A percentile compares a stretch with the other conserved stretches of the same genome.
Evolutionary conservation across 2,113 vertebrate genomes (phyloP).

Genomic region (Eira barbara): DNA sequence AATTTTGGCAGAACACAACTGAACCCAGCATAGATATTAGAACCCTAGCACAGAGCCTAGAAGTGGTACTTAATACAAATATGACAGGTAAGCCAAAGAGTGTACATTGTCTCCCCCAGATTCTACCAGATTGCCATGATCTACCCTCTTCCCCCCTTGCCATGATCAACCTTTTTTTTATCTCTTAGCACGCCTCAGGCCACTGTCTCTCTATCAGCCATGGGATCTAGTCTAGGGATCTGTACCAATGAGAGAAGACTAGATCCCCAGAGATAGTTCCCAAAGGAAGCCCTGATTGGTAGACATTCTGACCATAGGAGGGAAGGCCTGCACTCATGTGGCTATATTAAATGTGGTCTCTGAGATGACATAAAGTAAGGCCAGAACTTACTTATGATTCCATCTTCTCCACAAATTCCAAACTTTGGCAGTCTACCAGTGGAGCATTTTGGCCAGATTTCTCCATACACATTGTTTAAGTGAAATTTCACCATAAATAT

Average conservation of each 20-base stretch:
- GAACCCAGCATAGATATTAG: not conserved
- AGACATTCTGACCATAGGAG: not conserved
- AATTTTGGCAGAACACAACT: not conserved
- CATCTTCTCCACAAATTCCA: not conserved
- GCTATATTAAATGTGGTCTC: not conserved
- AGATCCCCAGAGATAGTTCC: not conserved
- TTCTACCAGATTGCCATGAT: not conserved
- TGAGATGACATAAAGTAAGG: not conserved
- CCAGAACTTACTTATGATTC: not conserved
- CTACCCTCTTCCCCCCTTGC: not conserved
- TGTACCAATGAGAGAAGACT: not conserved
- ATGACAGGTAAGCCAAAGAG: not conserved
- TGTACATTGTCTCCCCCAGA: not conserved
- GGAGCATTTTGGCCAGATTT: not conserved
- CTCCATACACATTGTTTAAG: not conserved
- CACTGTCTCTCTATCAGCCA: not conserved
- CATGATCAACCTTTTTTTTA: not conserved
- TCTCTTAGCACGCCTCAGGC: not conserved
- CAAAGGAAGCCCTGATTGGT: not conserved
- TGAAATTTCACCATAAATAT: not conserved
- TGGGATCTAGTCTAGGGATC: not conserved
- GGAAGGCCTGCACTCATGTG: not conserved
- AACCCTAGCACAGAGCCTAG: rapidly evolving
- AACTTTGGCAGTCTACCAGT: not conserved
- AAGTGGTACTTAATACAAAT: not conserved